Percentiles rank a stretch among this genome's conserved stretches.
Evolutionary conservation across 2,113 vertebrate species (phyloP).

Genomic region (Cheilinus undulatus): DNA sequence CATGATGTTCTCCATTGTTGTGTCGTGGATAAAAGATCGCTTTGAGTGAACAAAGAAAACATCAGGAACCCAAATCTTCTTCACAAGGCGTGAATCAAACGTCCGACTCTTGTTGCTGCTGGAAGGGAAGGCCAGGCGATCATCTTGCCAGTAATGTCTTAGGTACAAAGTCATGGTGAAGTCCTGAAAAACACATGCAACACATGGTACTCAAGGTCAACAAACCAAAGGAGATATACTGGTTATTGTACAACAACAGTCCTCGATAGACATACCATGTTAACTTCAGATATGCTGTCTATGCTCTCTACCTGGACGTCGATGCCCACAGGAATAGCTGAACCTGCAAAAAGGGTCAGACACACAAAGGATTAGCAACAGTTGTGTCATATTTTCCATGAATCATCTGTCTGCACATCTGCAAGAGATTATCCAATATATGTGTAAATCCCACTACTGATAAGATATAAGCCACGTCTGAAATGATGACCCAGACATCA

Average conservation of each 20-base stretch:
- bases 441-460: constrained; percentile 42
- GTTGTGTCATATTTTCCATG: constrained; percentile 7
- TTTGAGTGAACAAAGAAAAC: constrained; percentile 95
- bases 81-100: constrained; percentile 90
- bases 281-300: constrained; percentile 93
- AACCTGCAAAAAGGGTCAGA: constrained; percentile 80
- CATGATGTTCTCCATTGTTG: constrained; percentile 93
- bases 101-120: constrained; percentile 93
- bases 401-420: constrained; percentile 32
- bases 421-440: constrained; percentile 34
- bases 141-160: constrained; percentile 96
- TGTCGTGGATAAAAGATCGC: constrained; percentile 93
- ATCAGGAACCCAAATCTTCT: constrained; percentile 95
- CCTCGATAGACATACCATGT: constrained; percentile 86
- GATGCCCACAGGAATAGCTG: constrained; percentile 89
- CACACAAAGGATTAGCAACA: constrained; percentile 34
- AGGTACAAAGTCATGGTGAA: constrained; percentile 96
- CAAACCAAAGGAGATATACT: not conserved
- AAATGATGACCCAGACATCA: not conserved
- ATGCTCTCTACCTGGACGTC: constrained; percentile 94
- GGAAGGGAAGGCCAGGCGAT: constrained; percentile 91
- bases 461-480: constrained; percentile 23
- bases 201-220: not conserved
- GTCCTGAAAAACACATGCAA: constrained; percentile 81
- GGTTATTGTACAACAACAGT: not conserved